phyloP scores from a whole-genome alignment of 1,140 invertebrate species.

The Thaumetopoea pityocampa region DNA sequence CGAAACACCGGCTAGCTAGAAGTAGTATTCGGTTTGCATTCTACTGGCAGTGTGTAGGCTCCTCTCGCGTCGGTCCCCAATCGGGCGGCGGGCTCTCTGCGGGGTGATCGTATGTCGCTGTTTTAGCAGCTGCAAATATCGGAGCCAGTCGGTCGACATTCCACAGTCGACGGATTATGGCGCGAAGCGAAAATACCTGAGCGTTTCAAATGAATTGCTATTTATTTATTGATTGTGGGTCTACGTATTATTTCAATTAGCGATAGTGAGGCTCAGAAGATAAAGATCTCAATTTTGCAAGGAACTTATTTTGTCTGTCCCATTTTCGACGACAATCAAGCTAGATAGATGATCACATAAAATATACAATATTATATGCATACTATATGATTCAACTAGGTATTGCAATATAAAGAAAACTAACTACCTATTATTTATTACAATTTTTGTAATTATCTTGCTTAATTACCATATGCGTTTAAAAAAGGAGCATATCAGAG shows the following conservation, averaged over 20 bases:
- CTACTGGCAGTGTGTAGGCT: no score
- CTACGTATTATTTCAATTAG: conserved; percentile 17
- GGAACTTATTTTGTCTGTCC: no score
- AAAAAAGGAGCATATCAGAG: no score
- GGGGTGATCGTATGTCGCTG: conserved; percentile 30
- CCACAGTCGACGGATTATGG: conserved; percentile 56
- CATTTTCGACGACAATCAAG: no score
- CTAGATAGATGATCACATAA: no score
- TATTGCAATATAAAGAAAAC: no score
- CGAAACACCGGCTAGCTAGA: conserved; percentile 27
- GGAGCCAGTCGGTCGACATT: conserved; percentile 63
- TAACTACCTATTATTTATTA: no score
- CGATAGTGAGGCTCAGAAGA: conserved; percentile 4
- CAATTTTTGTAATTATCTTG: no score
- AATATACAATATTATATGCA: no score
- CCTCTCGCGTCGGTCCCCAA: conserved; percentile 32
- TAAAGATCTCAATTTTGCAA: no score
- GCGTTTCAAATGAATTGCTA: conserved; percentile 58
- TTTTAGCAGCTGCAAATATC: conserved; percentile 47
- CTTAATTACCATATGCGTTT: no score
- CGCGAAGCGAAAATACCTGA: conserved; percentile 63
- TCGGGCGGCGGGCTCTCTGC: conserved; percentile 30
- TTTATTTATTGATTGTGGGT: conserved; percentile 54
- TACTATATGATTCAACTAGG: no score
- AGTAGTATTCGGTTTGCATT: conserved; percentile 10